phyloP scores from a whole-genome alignment of 2,888 invertebrate species.

The Allophyes oxyacanthae region DNA sequence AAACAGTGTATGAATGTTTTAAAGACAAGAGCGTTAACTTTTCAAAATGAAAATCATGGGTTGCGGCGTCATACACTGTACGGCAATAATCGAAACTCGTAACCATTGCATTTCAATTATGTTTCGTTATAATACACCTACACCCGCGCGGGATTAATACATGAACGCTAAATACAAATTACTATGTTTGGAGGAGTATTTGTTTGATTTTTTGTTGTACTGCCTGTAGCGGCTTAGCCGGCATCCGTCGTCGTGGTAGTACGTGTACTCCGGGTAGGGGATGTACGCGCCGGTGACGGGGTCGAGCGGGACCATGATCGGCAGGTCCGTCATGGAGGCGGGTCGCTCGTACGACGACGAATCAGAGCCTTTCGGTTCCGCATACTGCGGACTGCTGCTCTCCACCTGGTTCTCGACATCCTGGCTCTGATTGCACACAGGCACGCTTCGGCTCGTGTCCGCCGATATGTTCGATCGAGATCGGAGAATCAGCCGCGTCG shows the following conservation, averaged over 20 bases:
- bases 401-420: slow-evolving; percentile 73
- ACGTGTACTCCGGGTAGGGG: slow-evolving; percentile 81
- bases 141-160: slow-evolving; percentile 81
- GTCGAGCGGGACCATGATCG: slow-evolving; percentile 80
- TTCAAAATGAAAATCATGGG: slow-evolving; percentile 68
- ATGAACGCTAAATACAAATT: slow-evolving; percentile 88
- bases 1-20: slow-evolving; percentile 74
- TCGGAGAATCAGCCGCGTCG: slow-evolving; percentile 76
- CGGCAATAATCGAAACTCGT: slow-evolving; percentile 87
- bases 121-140: slow-evolving; percentile 57
- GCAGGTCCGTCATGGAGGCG: slow-evolving; percentile 81
- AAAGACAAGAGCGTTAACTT: slow-evolving; percentile 60
- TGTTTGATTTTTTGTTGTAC: slow-evolving; percentile 70
- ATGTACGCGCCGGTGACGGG: slow-evolving; percentile 78
- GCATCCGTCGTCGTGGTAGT: slow-evolving; percentile 77
- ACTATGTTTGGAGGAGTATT: slow-evolving; percentile 72
- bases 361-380: slow-evolving; percentile 75
- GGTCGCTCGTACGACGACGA: slow-evolving; percentile 77
- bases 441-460: slow-evolving; percentile 84
- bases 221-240: slow-evolving; percentile 70
- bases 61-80: slow-evolving; percentile 81
- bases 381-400: slow-evolving; percentile 80
- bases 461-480: slow-evolving; percentile 83
- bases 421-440: slow-evolving; percentile 82
- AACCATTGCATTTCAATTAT: slow-evolving; percentile 70